Evolutionary conservation across 2,888 invertebrate species (phyloP), one percentile per base, ranked within the genome.

Genomic region (Microctonus hyperodae): DNA sequence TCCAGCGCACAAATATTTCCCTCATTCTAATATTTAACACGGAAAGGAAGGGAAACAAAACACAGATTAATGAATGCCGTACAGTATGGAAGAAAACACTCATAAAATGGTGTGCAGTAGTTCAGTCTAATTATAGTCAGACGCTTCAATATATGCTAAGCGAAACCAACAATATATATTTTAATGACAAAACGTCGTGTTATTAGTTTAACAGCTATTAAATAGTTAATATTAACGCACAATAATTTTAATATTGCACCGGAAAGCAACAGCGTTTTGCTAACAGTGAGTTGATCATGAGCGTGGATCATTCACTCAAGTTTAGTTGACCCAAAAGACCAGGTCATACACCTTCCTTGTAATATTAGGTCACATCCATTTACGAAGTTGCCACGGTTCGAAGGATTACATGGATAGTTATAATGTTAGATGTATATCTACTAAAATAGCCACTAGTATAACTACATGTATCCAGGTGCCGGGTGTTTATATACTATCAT

Each of bases 321-420:
- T 35, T 50, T 40, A 60, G 25, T 53, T 31, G 23, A 60, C 31
- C n/a, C 31, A 22, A 51, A 51, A 35, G 33, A 31, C 22, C 11
- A 31, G 65, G 60, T 60, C 65, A 51, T 59, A 58, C 25, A 65
- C 65, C 35, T n/a, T 25, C 16, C 20, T 23, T 51, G 33, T 35
- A 16, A 25, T 57, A 65, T 65, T 58, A 16, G 50, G 37, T 65
- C 65, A 58, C 11, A 50, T 65, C 51, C 58, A 59, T 37, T 16
- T 16, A 51, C 20, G 28, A 51, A 51, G 37, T 50, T 59, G 9
- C 58, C 37, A 9, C 56, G 16, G 25, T 16, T 35, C 13, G 58
- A 40, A 35, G 16, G 25, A 58, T 23, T 56, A 35, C 25, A 51
- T 51, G 11, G 51, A 23, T 51, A 23, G 51, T 23, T 11, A 25